Percentiles rank a stretch among this genome's conserved stretches.
Conservation (phyloP, 2,888 invertebrate species). For the Agriopis marginaria region DNA sequence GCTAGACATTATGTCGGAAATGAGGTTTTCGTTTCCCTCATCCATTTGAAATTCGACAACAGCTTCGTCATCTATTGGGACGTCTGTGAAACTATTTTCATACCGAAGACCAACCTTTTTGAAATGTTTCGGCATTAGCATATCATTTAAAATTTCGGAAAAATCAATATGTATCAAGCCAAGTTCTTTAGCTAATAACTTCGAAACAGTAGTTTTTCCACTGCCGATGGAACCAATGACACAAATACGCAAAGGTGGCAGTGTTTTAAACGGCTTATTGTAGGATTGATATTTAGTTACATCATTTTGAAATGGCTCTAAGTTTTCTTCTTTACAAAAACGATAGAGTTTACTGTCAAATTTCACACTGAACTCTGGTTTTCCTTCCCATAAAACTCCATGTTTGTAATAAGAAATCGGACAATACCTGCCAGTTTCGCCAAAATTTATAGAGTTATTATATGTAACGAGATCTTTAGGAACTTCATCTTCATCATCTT, state of each 20-base stretch:
- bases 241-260: conserved; percentile 86
- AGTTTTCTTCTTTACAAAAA: conserved; percentile 79
- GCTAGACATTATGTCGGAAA: conserved; percentile 66
- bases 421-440: conserved; percentile 87
- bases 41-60: conserved; percentile 69
- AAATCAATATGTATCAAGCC: conserved; percentile 85
- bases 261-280: conserved; percentile 68
- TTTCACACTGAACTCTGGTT: conserved; percentile 80
- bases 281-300: conserved; percentile 80
- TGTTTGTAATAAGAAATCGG: conserved; percentile 86
- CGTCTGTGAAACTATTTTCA: conserved; percentile 74
- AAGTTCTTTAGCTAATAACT: conserved; percentile 82
- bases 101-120: conserved; percentile 75
- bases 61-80: conserved; percentile 66
- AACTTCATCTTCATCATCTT: conserved; percentile 56
- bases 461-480: conserved; percentile 60
- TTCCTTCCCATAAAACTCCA: conserved; percentile 87
- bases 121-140: conserved; percentile 73
- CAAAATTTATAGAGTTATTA: conserved; percentile 74
- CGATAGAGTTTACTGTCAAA: conserved; percentile 85
- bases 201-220: conserved; percentile 83
- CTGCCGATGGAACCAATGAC: conserved; percentile 84
- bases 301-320: conserved; percentile 80
- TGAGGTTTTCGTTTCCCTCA: conserved; percentile 67
- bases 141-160: conserved; percentile 66